Evolutionary conservation across 2,113 vertebrate genomes (phyloP).

Genomic region (Bos indicus): DNA sequence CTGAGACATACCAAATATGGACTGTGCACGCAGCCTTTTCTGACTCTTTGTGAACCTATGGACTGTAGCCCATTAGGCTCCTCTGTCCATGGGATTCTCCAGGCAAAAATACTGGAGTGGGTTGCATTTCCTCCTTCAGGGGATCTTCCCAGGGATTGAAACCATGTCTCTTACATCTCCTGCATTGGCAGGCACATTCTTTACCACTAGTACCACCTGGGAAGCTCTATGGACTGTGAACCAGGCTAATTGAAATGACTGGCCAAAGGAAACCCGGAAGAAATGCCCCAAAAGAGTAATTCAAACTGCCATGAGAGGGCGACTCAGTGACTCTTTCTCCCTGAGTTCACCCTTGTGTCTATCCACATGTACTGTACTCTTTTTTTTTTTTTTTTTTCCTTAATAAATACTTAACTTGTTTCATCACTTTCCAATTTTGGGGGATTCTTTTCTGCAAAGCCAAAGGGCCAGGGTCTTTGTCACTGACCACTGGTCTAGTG

Average conservation of each 20-base stretch:
- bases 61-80: not conserved
- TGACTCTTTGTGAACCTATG: not conserved
- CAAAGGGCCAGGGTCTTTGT: not conserved
- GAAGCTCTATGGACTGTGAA: not conserved
- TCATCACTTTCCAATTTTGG: not conserved
- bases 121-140: not conserved
- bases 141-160: not conserved
- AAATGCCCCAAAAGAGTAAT: not conserved
- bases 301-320: accelerated
- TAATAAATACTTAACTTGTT: not conserved
- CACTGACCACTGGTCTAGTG: not conserved
- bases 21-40: not conserved
- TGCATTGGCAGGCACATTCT: not conserved
- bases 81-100: not conserved
- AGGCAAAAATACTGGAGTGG: not conserved
- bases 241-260: not conserved
- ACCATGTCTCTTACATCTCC: not conserved
- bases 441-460: not conserved
- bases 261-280: not conserved
- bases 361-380: not conserved
- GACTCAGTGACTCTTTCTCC: not conserved
- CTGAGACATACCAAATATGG: not conserved
- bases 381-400: not conserved
- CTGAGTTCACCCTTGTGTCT: not conserved
- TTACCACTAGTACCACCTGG: not conserved